Percentiles rank a stretch among this genome's conserved stretches.
phyloP scores from a whole-genome alignment of 2,113 vertebrate species.

The Turnix velox region DNA sequence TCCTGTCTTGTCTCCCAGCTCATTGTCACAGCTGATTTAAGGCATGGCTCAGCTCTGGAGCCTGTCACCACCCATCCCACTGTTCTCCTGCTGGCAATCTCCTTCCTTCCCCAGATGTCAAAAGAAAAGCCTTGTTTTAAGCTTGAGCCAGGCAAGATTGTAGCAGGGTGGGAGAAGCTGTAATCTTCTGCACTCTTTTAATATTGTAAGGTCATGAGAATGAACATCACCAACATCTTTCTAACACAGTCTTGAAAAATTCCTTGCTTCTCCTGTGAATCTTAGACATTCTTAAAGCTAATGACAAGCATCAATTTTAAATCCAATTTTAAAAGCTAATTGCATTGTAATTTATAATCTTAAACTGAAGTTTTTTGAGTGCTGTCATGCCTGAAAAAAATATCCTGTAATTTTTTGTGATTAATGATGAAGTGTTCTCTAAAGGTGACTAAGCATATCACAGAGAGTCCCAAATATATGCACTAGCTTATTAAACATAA shows the following conservation, averaged over 20 bases:
- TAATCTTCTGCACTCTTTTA: neutral
- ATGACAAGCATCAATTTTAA: neutral
- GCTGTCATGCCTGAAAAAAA: neutral
- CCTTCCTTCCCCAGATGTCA: neutral
- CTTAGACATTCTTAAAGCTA: neutral
- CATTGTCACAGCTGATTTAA: neutral
- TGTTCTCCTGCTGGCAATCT: neutral
- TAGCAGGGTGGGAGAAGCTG: neutral
- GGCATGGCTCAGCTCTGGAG: neutral
- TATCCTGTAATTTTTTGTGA: neutral
- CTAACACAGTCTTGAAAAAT: neutral
- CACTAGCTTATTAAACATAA: constrained; percentile 32
- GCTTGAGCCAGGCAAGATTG: neutral
- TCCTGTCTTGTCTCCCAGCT: neutral
- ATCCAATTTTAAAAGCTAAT: neutral
- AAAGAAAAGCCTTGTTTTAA: neutral
- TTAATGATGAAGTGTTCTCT: constrained; percentile 40
- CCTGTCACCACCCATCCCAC: neutral
- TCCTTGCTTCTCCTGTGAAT: neutral
- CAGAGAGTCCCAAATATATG: constrained; percentile 4
- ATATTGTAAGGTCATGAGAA: neutral
- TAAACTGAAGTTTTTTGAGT: neutral
- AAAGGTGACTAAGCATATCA: constrained; percentile 25
- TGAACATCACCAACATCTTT: neutral
- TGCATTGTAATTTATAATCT: neutral